phyloP scores from a whole-genome alignment of 2,888 invertebrate species.

The Sympetrum striolatum region DNA sequence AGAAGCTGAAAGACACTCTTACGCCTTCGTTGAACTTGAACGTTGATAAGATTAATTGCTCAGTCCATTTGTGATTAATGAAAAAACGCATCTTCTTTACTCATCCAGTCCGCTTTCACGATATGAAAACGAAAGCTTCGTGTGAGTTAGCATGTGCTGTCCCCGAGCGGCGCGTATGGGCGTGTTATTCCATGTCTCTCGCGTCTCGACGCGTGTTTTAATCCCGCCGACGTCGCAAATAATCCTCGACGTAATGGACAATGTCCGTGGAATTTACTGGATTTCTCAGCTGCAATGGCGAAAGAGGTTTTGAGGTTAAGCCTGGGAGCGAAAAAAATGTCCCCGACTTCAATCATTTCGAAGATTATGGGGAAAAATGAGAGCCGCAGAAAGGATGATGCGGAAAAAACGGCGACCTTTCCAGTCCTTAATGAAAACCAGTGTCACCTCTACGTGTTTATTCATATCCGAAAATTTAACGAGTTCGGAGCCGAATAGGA shows the following conservation, averaged over 20 bases:
- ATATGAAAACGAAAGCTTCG: background rate
- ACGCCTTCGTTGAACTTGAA: too few relatives aligned
- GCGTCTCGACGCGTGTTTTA: background rate
- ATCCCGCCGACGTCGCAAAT: background rate
- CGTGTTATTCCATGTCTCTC: background rate
- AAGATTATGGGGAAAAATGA: background rate
- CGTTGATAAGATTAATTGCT: too few relatives aligned
- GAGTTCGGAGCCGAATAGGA: background rate
- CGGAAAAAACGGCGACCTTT: background rate
- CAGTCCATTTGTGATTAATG: background rate
- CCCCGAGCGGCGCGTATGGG: background rate
- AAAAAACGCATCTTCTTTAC: background rate
- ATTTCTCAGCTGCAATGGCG: background rate
- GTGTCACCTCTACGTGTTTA: background rate
- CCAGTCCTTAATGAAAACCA: background rate
- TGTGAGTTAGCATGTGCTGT: background rate
- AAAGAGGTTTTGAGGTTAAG: background rate
- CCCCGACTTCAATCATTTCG: background rate
- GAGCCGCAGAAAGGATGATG: background rate
- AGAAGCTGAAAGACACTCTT: too few relatives aligned
- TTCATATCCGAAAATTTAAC: background rate
- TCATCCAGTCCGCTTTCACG: background rate
- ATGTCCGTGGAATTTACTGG: background rate
- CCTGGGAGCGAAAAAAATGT: background rate
- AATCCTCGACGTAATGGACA: background rate